Base-by-base conservation (phyloP, 2,113 vertebrate species). In the Bungarus multicinctus region DNA sequence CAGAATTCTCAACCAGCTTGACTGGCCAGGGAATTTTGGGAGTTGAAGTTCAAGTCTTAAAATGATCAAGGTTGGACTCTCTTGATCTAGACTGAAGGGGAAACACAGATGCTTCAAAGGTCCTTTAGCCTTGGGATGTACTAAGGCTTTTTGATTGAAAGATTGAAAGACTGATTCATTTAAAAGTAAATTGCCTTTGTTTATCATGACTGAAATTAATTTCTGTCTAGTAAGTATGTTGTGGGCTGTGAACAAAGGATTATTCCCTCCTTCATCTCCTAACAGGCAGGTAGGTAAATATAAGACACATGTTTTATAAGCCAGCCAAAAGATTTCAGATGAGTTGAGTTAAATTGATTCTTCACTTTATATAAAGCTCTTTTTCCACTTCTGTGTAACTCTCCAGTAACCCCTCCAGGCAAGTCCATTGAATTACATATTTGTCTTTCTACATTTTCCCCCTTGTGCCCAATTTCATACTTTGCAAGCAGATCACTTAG, bases 91-190 rank as follows among this genome's bases (percentile, higher is more conserved):
- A 5, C 88, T 93, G 39, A 60, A 54, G 45, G 9, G 14, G 89
- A 64, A 54, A 8, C 5, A 20, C 25, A 89, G 50, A n/a, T 43
- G 22, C n/a, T 58, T 69, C 50, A 45, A 57, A 88, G 52, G 92
- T 45, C 25, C 3, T 53, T n/a, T 87, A 20, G 3, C 89, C 11
- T 16, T 93, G 91, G 55, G 43, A 53, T 74, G 16, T 0, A 22
- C 5, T 54, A 54, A 54, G 69, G 18, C 22, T 47, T 92, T 5
- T 1, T 47, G 8, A 25, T 2, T 74, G 0, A 0, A 30, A 22
- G 53, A 22, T 0, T 7, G 0, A 0, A 30, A 25, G 43, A 20
- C 0, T 5, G 25, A 54, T 3, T 9, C 2, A 8, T 50, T 30
- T 57, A 69, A 69, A 69, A n/a, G 23, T 86, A 39, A 2, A 34